Evolutionary conservation across 1,140 invertebrate genomes (phyloP).

Genomic region (Tribolium madens): DNA sequence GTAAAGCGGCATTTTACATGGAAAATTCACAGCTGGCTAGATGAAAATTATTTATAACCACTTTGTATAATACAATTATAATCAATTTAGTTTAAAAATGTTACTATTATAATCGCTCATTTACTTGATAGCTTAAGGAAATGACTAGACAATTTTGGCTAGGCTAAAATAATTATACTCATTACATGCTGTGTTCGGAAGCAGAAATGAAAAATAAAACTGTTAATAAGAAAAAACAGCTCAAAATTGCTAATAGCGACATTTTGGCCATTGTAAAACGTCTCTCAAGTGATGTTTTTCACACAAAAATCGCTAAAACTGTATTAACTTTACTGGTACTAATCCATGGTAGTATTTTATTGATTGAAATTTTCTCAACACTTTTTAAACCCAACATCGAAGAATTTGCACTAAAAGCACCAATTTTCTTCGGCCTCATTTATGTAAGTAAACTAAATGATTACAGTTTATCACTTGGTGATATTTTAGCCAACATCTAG

Average conservation of each 20-base stretch:
- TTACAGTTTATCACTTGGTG: not conserved
- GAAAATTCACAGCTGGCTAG: too few species aligned
- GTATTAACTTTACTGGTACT: not conserved
- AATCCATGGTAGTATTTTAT: not conserved
- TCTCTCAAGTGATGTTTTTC: not conserved
- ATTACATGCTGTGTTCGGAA: too few species aligned
- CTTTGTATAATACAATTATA: too few species aligned
- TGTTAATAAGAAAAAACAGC: too few species aligned
- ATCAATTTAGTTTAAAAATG: too few species aligned
- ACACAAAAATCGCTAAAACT: not conserved
- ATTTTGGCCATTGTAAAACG: not conserved
- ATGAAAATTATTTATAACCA: too few species aligned
- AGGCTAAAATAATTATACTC: too few species aligned
- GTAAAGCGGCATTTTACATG: too few species aligned
- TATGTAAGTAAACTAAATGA: not conserved
- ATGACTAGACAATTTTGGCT: too few species aligned
- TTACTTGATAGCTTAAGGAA: too few species aligned
- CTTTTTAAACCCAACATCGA: not conserved
- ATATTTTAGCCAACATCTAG: not conserved
- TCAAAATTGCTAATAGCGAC: not conserved
- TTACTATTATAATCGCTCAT: too few species aligned
- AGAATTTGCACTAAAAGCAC: not conserved
- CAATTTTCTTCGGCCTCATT: not conserved
- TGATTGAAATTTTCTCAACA: not conserved
- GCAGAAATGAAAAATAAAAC: too few species aligned